Conservation (phyloP, 2,888 invertebrate species). For the Syrphus vitripennis region DNA sequence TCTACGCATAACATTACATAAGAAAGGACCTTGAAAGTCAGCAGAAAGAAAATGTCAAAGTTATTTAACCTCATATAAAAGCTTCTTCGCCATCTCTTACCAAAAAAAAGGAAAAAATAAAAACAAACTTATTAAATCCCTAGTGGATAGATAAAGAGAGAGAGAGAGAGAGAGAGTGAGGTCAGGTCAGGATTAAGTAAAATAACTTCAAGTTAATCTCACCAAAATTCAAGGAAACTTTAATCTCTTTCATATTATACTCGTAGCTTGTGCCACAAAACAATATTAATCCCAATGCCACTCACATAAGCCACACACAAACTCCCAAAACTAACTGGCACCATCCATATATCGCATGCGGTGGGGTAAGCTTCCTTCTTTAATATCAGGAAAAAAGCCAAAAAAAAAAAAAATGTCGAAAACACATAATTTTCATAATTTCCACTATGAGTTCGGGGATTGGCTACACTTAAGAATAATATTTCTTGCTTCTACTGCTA, state of each 20-base stretch:
- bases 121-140: background rate
- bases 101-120: background rate
- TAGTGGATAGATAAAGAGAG: too few relatives aligned
- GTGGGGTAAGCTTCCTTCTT: background rate
- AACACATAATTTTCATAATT: constrained; percentile 36
- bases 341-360: too few relatives aligned
- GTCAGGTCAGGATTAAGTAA: background rate
- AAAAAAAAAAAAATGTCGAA: background rate
- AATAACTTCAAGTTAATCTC: constrained; percentile 2
- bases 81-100: background rate
- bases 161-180: too few relatives aligned
- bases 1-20: background rate
- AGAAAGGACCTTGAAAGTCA: background rate
- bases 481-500: background rate
- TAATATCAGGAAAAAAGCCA: background rate
- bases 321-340: background rate
- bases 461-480: constrained; percentile 1
- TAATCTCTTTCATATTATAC: background rate
- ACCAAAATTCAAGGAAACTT: background rate
- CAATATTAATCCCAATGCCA: background rate
- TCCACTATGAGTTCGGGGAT: constrained; percentile 6
- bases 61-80: background rate
- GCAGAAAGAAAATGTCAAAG: background rate
- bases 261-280: background rate
- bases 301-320: background rate